Evolutionary conservation across 2,888 invertebrate species (phyloP), one percentile per base, ranked within the genome.

Genomic region (Himalopsyche japonica): DNA sequence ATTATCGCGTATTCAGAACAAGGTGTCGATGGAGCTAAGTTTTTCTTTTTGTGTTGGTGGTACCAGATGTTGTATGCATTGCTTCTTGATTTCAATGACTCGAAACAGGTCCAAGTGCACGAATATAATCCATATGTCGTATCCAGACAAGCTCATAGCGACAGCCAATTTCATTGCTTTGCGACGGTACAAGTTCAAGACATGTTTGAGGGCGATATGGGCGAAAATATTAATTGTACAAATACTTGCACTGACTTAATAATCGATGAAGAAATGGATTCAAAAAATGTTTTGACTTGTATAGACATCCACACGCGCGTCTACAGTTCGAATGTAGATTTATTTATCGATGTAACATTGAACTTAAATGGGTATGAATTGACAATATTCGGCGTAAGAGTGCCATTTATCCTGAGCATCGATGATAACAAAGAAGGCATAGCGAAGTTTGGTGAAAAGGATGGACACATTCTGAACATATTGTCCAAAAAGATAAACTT

Each of bases 401-500:
- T 88, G 18, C 88, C 10, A 10, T 90, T 90, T 0, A 89, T 87
- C 20, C 88, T 89, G 6, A 80, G 87, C 2, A 81, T 90, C 4
- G 84, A 88, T 0, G n/a, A 84, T 1, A 81, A 10, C 3, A 83
- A 79, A 3, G 82, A 87, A 24, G 86, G 86, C 0, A 7, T 87
- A 0, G 18, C 81, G 3, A 81, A 70, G 0, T 12, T 90, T 1
- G 83, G 85, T 3, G 90, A 90, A n/a, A 89, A 89, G 20, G 90
- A 90, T 83, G 90, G 90, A 4, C 83, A 87, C 82, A 84, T 90
- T 0, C 85, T 89, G 7, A 86, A 84, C 0, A 15, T 89, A 43
- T 57, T 90, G 8, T 88, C 89, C 0, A 86, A 88, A 49, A 87
- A 88, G 48, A 89, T 90, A 89, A 90, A 90, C 86, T 90, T 90